These are phyloP conservation scores for Aix galericulata DNA, from an alignment of 2,113 vertebrate species.

Conservation along the genomic window DNA sequence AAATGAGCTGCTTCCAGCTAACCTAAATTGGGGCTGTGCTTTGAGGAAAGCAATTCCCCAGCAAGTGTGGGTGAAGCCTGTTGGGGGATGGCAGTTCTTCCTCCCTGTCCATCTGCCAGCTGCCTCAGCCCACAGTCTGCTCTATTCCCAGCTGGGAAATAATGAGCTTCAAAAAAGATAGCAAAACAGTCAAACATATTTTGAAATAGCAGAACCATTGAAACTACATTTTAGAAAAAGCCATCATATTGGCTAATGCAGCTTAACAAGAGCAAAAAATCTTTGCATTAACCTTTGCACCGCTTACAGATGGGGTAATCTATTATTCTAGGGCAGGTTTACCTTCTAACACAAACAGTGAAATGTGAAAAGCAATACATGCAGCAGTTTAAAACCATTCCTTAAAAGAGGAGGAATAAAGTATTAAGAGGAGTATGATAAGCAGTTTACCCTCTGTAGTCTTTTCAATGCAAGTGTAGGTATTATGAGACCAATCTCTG, in stretches of 20 bases:
- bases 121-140: constrained; percentile 35
- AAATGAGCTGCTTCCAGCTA: constrained; percentile 7
- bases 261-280: neutral
- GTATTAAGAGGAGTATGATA: neutral
- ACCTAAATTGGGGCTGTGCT: constrained; percentile 8
- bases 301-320: neutral
- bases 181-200: constrained; percentile 3
- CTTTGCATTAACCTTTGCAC: neutral
- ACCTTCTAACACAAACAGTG: neutral
- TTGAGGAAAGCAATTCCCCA: constrained; percentile 44
- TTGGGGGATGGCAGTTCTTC: constrained; percentile 21
- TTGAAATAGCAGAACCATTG: neutral
- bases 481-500: neutral
- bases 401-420: neutral
- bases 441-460: neutral
- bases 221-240: neutral
- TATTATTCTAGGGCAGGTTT: neutral
- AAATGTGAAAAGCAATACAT: neutral
- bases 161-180: neutral
- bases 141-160: constrained; percentile 44
- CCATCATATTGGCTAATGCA: neutral
- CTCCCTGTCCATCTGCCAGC: constrained; percentile 50
- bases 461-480: neutral
- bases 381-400: neutral
- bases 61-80: constrained; percentile 35